Evolutionary conservation across 2,113 vertebrate genomes (phyloP).

Genomic region (Ciconia boyciana): DNA sequence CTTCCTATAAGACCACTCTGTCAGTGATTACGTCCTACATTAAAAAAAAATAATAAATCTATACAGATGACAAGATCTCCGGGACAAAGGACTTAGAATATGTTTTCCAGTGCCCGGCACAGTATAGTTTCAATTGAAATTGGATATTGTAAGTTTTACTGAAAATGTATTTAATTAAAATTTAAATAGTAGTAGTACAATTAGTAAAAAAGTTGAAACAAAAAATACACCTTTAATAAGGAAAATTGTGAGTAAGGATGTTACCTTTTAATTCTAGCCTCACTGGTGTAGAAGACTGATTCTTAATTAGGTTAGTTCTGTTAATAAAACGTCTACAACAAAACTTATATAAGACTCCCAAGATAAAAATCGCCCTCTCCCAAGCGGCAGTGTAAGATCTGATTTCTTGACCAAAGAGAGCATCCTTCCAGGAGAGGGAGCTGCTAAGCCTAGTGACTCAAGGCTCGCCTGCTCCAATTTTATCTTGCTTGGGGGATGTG

Average conservation of each 20-base stretch:
- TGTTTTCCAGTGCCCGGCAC: neutral
- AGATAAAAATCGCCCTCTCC: neutral
- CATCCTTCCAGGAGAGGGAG: constrained; percentile 38
- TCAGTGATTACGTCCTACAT: neutral
- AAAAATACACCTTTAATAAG: neutral
- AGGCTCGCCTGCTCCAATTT: neutral
- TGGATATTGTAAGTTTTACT: neutral
- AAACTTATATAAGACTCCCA: neutral
- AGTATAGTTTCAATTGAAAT: neutral
- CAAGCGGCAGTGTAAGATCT: rapidly evolving
- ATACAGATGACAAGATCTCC: neutral
- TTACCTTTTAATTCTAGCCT: neutral
- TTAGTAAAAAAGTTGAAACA: neutral
- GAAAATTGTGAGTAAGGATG: neutral
- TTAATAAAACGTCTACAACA: neutral
- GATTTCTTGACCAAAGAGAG: neutral
- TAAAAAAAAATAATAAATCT: neutral
- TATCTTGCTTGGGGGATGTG: neutral
- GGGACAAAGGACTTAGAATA: neutral
- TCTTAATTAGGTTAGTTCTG: neutral
- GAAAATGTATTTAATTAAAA: neutral
- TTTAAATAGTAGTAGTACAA: neutral
- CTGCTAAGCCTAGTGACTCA: neutral
- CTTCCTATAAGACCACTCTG: neutral
- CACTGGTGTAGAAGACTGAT: neutral